A percentile compares a stretch with the other conserved stretches of the same genome.
Evolutionary conservation across 2,888 invertebrate species (phyloP).

Genomic region (Drosophila sordidapex): DNA sequence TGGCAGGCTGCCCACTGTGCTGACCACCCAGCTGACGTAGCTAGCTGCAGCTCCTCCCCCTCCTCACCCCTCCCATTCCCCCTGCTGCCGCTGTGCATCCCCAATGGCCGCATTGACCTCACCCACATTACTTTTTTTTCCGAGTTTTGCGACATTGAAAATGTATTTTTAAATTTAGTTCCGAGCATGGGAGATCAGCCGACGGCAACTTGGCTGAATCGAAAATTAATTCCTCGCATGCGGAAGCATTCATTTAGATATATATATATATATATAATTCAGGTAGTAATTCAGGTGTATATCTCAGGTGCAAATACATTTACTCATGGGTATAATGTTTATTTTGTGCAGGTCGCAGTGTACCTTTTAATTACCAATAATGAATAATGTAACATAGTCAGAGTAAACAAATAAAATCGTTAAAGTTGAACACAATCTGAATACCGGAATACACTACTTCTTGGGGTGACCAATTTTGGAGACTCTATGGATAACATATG

Average conservation of each 20-base stretch:
- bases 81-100: constrained; percentile 3
- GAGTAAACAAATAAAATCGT: neutral
- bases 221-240: constrained; percentile 47
- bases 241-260: constrained; percentile 46
- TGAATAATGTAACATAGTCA: neutral
- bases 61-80: neutral
- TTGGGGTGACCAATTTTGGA: neutral
- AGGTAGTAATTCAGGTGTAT: neutral
- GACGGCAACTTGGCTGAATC: constrained; percentile 15
- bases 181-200: constrained; percentile 12
- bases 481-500: neutral
- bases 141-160: constrained; percentile 60
- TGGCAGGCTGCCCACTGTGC: constrained; percentile 75
- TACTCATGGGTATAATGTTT: neutral
- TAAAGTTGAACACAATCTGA: neutral
- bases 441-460: neutral
- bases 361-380: neutral
- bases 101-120: constrained; percentile 64
- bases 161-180: constrained; percentile 49
- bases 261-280: neutral
- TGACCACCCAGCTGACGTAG: constrained; percentile 56
- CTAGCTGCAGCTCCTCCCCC: constrained; percentile 34
- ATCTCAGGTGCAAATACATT: neutral
- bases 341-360: neutral
- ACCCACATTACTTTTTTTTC: constrained; percentile 64